Conservation (phyloP, 2,888 invertebrate species). For the Cheilosia urbana region DNA sequence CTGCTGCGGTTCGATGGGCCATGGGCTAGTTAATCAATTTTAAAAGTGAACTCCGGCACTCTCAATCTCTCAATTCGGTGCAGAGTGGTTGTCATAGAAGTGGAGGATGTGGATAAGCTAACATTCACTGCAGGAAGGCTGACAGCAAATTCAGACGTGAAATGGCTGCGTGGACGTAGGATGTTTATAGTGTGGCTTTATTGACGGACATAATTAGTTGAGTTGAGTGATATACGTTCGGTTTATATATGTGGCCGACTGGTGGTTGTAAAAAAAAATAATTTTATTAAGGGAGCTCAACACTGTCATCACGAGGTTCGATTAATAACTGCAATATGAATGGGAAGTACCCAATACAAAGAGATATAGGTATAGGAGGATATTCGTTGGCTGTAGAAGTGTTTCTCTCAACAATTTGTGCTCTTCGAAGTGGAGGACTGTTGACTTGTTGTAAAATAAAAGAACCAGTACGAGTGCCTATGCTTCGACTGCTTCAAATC, state of each 20-base stretch:
- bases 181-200: conserved; percentile 17
- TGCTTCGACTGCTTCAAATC: too few species aligned
- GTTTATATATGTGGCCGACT: conserved; percentile 10
- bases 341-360: neutral
- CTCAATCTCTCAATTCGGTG: conserved; percentile 12
- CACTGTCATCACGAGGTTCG: neutral
- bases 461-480: too few species aligned
- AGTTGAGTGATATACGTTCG: conserved; percentile 12
- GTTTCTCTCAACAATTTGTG: too few species aligned
- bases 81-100: conserved; percentile 65
- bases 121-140: conserved; percentile 2
- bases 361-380: neutral
- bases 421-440: too few species aligned
- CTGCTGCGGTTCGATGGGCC: conserved; percentile 21
- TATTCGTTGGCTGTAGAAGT: neutral
- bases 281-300: conserved; percentile 27
- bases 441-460: too few species aligned
- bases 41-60: conserved; percentile 53
- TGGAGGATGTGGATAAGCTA: conserved; percentile 25
- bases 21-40: conserved; percentile 68
- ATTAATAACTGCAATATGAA: neutral
- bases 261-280: conserved; percentile 21
- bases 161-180: neutral
- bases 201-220: conserved; percentile 60
- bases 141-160: neutral